Evolutionary conservation across 2,113 vertebrate genomes (phyloP).

Genomic region (Brachypteracias leptosomus): DNA sequence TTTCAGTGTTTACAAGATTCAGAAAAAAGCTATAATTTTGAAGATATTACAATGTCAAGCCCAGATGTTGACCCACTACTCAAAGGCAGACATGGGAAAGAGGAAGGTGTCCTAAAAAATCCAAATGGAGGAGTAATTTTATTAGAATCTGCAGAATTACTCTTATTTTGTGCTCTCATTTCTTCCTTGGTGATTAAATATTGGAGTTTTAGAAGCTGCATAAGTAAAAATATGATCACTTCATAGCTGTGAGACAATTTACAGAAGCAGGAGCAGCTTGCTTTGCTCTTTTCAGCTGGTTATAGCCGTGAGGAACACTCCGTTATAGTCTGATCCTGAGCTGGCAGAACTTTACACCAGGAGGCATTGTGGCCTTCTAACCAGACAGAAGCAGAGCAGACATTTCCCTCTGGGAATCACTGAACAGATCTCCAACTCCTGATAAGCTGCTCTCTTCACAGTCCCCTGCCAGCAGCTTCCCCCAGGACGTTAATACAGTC

Average conservation of each 20-base stretch:
- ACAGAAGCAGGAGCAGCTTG: neutral
- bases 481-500: accelerated
- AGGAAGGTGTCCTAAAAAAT: neutral
- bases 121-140: neutral
- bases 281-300: neutral
- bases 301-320: neutral
- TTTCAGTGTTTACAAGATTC: neutral
- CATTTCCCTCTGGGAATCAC: neutral
- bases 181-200: neutral
- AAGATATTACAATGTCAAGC: neutral
- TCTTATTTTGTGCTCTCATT: neutral
- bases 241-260: neutral
- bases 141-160: neutral
- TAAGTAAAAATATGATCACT: neutral
- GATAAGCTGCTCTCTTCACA: neutral
- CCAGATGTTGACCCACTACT: neutral
- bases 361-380: neutral
- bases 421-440: neutral
- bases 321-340: neutral
- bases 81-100: neutral
- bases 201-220: neutral
- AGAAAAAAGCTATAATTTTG: neutral
- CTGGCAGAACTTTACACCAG: neutral
- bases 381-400: neutral
- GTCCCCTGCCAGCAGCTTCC: neutral